These are phyloP conservation scores for Megalops atlanticus DNA, from an alignment of 2,113 vertebrate genomes.

Conservation along the genomic window DNA sequence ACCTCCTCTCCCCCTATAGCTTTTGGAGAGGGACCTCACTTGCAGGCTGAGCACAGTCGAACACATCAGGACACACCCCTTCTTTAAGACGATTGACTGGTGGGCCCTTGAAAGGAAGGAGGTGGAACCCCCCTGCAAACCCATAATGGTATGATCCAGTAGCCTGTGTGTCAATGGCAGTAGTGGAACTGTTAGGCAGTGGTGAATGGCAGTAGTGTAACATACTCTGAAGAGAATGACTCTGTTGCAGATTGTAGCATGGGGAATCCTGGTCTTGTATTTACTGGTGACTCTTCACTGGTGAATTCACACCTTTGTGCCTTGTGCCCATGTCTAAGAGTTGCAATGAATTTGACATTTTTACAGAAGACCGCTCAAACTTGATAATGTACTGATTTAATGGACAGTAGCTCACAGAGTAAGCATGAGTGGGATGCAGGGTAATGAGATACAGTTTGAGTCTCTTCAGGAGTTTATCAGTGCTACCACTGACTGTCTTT, in stretches of 20 bases:
- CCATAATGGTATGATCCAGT: conserved; percentile 86
- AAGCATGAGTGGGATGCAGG: neutral
- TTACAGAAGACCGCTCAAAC: too few relatives aligned
- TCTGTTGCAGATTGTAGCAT: too few relatives aligned
- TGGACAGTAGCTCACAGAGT: neutral
- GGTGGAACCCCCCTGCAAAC: conserved; percentile 89
- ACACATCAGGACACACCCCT: conserved; percentile 81
- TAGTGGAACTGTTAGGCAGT: too few relatives aligned
- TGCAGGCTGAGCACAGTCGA: conserved; percentile 87
- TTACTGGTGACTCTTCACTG: neutral
- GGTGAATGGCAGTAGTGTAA: too few relatives aligned
- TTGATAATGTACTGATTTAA: too few relatives aligned
- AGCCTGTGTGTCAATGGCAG: neutral
- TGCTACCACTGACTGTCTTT: too few relatives aligned
- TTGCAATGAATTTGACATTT: neutral
- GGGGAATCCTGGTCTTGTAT: too few relatives aligned
- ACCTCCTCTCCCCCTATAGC: conserved; percentile 64
- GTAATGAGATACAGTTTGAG: too few relatives aligned
- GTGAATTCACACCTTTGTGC: neutral
- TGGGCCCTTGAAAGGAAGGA: conserved; percentile 79
- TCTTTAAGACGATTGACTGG: conserved; percentile 96
- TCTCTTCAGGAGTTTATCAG: neutral
- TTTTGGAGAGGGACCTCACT: conserved; percentile 88
- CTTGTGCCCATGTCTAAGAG: too few relatives aligned
- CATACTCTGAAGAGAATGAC: neutral